Conservation (phyloP, 1,140 invertebrate genomes). For the Epicauta chinensis region DNA sequence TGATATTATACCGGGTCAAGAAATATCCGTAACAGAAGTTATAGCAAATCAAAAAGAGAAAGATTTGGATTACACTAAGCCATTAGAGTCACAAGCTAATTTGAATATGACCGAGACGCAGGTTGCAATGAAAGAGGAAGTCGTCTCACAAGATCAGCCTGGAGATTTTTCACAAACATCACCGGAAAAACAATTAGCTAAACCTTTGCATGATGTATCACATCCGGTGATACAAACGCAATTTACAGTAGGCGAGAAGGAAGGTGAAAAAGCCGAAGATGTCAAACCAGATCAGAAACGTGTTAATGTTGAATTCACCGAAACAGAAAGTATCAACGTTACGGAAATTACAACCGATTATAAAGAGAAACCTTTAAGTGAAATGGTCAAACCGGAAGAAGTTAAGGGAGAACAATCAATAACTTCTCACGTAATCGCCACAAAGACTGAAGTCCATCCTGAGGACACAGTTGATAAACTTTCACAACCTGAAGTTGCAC, state of each 20-base stretch:
- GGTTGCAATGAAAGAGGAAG: slow-evolving; percentile 41
- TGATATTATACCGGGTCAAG: slow-evolving; percentile 43
- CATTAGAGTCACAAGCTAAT: slow-evolving; percentile 38
- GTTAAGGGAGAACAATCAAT: slow-evolving; percentile 46
- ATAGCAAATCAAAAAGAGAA: slow-evolving; percentile 37
- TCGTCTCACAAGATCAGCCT: slow-evolving; percentile 28
- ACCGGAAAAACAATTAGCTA: slow-evolving; percentile 37
- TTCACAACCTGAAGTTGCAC: slow-evolving; percentile 28
- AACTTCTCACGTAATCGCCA: slow-evolving; percentile 47
- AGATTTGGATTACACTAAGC: slow-evolving; percentile 26
- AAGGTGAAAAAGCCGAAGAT: slow-evolving; percentile 42
- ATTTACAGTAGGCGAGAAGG: slow-evolving; percentile 48
- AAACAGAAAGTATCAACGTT: slow-evolving; percentile 46
- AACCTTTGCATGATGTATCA: slow-evolving; percentile 36
- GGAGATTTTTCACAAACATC: slow-evolving; percentile 29
- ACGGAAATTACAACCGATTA: slow-evolving; percentile 45
- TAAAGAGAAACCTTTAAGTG: slow-evolving; percentile 46
- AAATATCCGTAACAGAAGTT: slow-evolving; percentile 46
- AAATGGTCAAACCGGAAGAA: slow-evolving; percentile 38
- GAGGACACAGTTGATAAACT: slow-evolving; percentile 23
- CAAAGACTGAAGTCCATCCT: slow-evolving; percentile 43
- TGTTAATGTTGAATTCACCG: slow-evolving; percentile 44
- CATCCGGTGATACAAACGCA: slow-evolving; percentile 42
- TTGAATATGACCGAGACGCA: slow-evolving; percentile 40
- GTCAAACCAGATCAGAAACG: slow-evolving; percentile 46